A percentile compares a stretch with the other conserved stretches of the same genome.
These are phyloP conservation scores for Cyprinus carpio DNA, from an alignment of 2,113 vertebrate species.

Conservation along the genomic window DNA sequence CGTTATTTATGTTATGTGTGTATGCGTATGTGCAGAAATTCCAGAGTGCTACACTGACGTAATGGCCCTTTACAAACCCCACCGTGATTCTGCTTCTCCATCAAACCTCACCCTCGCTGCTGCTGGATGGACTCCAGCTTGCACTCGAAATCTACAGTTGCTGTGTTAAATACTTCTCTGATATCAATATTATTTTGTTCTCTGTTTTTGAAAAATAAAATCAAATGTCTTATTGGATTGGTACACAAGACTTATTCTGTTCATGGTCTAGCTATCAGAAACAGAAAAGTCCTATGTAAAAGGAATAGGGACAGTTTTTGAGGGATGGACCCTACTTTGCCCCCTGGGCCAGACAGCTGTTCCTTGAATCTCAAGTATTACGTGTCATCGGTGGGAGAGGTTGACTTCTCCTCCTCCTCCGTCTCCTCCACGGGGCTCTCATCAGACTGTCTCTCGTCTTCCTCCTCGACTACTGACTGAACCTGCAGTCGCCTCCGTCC, in stretches of 20 bases:
- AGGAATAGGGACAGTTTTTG: slow-evolving; percentile 47
- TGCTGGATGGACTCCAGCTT: slow-evolving; percentile 60
- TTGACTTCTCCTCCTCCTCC: slow-evolving; percentile 72
- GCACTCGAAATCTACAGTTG: slow-evolving; percentile 80
- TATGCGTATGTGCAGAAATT: slow-evolving; percentile 69
- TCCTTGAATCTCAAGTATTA: slow-evolving; percentile 65
- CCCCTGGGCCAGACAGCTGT: slow-evolving; percentile 36
- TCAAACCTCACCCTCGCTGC: slow-evolving; percentile 61
- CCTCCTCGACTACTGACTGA: slow-evolving; percentile 67
- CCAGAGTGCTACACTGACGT: slow-evolving; percentile 75
- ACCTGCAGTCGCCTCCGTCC: slow-evolving; percentile 55
- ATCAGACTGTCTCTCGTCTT: slow-evolving; percentile 73
- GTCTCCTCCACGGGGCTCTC: slow-evolving; percentile 79
- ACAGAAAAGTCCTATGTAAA: slow-evolving; percentile 60
- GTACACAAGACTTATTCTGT: slow-evolving; percentile 74
- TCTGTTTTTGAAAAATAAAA: slow-evolving; percentile 78
- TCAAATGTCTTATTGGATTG: slow-evolving; percentile 75
- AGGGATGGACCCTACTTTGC: slow-evolving; percentile 26
- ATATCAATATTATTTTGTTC: slow-evolving; percentile 74
- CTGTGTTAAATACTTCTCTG: slow-evolving; percentile 80
- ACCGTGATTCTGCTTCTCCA: slow-evolving; percentile 58
- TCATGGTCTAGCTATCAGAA: slow-evolving; percentile 72
- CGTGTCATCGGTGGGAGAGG: slow-evolving; percentile 78
- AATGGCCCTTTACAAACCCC: slow-evolving; percentile 62
- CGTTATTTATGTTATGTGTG: slow-evolving; percentile 57